Percentiles rank a stretch among this genome's conserved stretches.
These are phyloP conservation scores for Dinomys branickii DNA, from an alignment of 2,113 vertebrate genomes.

Conservation along the genomic window DNA sequence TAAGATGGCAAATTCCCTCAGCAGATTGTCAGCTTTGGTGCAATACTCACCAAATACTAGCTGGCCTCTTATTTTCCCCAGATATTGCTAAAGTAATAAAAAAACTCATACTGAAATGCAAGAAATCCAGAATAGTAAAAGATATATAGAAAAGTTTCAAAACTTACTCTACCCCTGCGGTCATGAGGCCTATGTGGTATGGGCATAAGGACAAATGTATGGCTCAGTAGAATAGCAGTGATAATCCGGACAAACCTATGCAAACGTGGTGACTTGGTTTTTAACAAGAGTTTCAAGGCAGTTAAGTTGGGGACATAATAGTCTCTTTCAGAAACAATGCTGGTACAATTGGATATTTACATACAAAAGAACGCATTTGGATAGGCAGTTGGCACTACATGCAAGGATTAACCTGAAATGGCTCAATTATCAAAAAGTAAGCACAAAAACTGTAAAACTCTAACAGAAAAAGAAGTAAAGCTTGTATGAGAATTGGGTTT, in stretches of 20 bases:
- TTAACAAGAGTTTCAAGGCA: background rate
- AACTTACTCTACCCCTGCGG: no score
- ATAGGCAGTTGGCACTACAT: background rate
- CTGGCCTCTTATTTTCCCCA: background rate
- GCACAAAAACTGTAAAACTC: background rate
- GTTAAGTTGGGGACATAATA: background rate
- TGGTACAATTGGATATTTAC: background rate
- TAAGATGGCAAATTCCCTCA: background rate
- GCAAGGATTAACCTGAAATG: background rate
- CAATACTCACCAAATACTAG: background rate
- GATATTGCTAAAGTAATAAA: background rate
- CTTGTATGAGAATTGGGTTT: background rate
- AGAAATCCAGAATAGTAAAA: background rate
- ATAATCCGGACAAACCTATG: background rate
- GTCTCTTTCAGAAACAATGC: background rate
- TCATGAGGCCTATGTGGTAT: rapidly evolving
- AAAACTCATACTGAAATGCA: background rate
- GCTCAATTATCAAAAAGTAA: background rate
- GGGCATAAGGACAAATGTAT: rapidly evolving
- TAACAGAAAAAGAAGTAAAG: background rate
- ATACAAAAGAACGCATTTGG: background rate
- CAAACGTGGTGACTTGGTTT: background rate
- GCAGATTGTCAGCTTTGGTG: background rate
- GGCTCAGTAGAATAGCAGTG: rapidly evolving
- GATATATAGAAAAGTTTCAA: background rate